Evolutionary conservation across 1,140 invertebrate species (phyloP).

Genomic region (Drosophila leontia): DNA sequence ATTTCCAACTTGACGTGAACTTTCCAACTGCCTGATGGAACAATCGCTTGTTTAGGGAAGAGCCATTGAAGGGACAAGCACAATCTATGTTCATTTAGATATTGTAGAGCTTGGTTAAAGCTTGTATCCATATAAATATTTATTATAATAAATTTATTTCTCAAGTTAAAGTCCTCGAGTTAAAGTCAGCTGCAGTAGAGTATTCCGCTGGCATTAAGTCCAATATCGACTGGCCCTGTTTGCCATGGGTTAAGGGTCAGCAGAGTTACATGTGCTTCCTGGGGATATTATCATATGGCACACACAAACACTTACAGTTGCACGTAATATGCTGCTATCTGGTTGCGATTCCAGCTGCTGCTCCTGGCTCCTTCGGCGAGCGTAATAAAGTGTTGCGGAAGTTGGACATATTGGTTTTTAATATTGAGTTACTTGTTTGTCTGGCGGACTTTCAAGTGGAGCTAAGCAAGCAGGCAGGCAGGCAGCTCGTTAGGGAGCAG

Average conservation of each 20-base stretch:
- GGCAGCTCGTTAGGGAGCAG: conserved; percentile 41
- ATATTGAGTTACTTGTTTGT: conserved; percentile 79
- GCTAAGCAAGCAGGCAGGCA: conserved; percentile 28
- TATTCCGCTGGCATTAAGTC: conserved; percentile 14
- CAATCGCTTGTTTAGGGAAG: neutral
- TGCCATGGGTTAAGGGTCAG: conserved; percentile 13
- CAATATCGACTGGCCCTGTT: conserved; percentile 1
- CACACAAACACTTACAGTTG: conserved; percentile 5
- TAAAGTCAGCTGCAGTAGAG: neutral
- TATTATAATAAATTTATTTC: neutral
- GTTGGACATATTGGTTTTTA: conserved; percentile 78
- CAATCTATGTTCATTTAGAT: neutral
- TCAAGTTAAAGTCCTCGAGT: neutral
- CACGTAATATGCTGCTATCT: conserved; percentile 55
- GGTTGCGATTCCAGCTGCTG: conserved; percentile 39
- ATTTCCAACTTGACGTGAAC: conserved; percentile 45
- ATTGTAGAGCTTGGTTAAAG: too few relatives aligned
- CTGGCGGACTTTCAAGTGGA: conserved; percentile 51
- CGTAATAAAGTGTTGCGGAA: conserved; percentile 63
- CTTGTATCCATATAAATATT: neutral
- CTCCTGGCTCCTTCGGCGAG: conserved; percentile 11
- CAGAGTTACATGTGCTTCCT: conserved; percentile 27
- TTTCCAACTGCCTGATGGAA: conserved; percentile 5
- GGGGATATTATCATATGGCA: conserved; percentile 52
- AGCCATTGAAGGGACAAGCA: neutral